A percentile compares a stretch with the other conserved stretches of the same genome.
Conservation (phyloP, 2,888 invertebrate species). For the Fissipunctia ypsillon region DNA sequence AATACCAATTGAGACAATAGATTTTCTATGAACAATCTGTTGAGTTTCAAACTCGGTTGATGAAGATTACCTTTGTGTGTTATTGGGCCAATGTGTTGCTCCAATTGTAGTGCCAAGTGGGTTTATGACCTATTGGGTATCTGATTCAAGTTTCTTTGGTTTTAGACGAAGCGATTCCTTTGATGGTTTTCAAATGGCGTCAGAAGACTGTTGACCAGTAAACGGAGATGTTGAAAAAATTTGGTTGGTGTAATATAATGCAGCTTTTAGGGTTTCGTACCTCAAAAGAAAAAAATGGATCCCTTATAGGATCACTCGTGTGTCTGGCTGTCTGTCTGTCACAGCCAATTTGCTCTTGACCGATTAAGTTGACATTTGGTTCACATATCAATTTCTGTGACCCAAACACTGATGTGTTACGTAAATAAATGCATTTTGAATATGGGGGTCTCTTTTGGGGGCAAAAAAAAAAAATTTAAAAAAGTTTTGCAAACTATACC, state of each 20-base stretch:
- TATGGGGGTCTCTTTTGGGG: no score
- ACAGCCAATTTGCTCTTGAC: no score
- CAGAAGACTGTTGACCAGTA: not conserved
- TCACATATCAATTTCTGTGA: no score
- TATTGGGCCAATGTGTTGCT: slow-evolving; percentile 65
- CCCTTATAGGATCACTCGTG: no score
- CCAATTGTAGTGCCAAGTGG: slow-evolving; percentile 39
- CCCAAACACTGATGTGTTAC: no score
- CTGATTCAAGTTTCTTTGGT: not conserved
- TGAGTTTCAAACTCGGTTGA: slow-evolving; percentile 50
- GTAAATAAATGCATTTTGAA: no score
- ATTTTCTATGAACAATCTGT: slow-evolving; percentile 75
- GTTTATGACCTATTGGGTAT: slow-evolving; percentile 16
- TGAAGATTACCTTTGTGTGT: slow-evolving; percentile 63
- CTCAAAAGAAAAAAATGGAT: no score
- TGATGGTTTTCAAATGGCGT: not conserved
- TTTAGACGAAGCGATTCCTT: not conserved
- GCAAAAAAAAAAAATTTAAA: no score
- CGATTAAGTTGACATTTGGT: no score
- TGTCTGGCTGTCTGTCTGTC: no score
- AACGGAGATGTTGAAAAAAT: not conserved
- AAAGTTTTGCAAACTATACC: no score
- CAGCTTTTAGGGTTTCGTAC: no score
- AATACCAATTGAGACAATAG: slow-evolving; percentile 76
- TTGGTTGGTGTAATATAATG: not conserved